Evolutionary conservation across 2,113 vertebrate species (phyloP).

Genomic region (Gavia stellata): DNA sequence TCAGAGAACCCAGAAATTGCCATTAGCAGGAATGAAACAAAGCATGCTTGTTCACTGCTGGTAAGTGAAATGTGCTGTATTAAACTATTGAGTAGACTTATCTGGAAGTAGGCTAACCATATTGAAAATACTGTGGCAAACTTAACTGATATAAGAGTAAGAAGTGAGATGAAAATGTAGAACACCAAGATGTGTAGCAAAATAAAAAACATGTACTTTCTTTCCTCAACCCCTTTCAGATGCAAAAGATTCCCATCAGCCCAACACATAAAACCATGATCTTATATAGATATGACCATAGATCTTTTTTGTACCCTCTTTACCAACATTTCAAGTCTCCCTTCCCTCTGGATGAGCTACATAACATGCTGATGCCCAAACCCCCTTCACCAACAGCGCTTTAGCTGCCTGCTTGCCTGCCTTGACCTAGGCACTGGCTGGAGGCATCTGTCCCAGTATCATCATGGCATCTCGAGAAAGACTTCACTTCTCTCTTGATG

Average conservation of each 20-base stretch:
- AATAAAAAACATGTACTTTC: neutral
- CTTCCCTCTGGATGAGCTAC: neutral
- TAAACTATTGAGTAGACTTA: neutral
- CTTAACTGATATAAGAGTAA: neutral
- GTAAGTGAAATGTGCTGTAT: neutral
- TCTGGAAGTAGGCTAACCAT: neutral
- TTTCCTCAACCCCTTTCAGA: neutral
- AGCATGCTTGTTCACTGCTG: neutral
- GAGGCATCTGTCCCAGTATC: neutral
- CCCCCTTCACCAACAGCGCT: neutral
- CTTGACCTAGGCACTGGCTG: neutral
- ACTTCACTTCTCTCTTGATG: neutral
- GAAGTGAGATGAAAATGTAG: neutral
- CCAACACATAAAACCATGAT: neutral
- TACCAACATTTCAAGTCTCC: neutral
- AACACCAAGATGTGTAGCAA: neutral
- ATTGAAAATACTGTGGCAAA: neutral
- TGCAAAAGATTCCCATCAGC: neutral
- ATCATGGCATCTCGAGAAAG: neutral
- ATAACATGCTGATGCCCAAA: neutral
- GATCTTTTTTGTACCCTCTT: neutral
- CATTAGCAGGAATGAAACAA: neutral
- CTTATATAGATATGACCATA: neutral
- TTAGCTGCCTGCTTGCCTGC: neutral
- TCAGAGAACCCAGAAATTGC: neutral